A percentile compares a stretch with the other conserved stretches of the same genome.
Evolutionary conservation across 2,888 invertebrate genomes (phyloP).

Genomic region (Platycheirus rosarum): DNA sequence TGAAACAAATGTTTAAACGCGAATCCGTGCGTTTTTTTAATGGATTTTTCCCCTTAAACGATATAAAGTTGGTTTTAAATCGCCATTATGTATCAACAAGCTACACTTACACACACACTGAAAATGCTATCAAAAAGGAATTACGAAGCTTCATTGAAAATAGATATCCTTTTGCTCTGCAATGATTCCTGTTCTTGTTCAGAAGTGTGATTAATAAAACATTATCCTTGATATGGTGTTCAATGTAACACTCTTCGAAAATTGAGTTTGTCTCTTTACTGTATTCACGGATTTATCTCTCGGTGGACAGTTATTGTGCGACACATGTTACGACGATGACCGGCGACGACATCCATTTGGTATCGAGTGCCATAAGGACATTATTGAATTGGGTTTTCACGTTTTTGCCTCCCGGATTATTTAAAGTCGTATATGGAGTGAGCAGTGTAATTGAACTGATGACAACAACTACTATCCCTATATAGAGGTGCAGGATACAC

Average conservation of each 20-base stretch:
- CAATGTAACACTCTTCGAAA: slow-evolving; percentile 46
- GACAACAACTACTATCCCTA: slow-evolving; percentile 8
- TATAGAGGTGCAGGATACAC: slow-evolving; percentile 24
- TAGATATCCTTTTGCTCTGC: slow-evolving; percentile 8
- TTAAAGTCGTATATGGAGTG: not conserved
- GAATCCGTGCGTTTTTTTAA: slow-evolving; percentile 1
- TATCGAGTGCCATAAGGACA: slow-evolving; percentile 42
- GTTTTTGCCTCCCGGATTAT: slow-evolving; percentile 34
- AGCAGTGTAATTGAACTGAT: slow-evolving; percentile 12
- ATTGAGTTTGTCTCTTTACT: slow-evolving; percentile 13
- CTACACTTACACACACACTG: not conserved
- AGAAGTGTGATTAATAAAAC: slow-evolving; percentile 63
- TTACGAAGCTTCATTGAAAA: slow-evolving; percentile 43
- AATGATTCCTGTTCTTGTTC: not conserved
- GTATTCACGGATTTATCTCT: slow-evolving; percentile 50
- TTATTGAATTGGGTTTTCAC: slow-evolving; percentile 49
- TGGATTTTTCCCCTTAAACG: not conserved
- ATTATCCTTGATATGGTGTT: slow-evolving; percentile 55
- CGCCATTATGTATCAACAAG: not conserved
- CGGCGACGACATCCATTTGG: slow-evolving; percentile 1
- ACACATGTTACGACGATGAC: slow-evolving; percentile 57
- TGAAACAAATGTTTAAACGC: not conserved
- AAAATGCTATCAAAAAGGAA: slow-evolving; percentile 48
- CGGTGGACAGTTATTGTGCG: slow-evolving; percentile 44
- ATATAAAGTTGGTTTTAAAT: not conserved